Evolutionary conservation across 37 sponge, comb jelly and placozoan species (phyloP), one percentile per base, ranked within the genome.

Genomic region (Agelas oroides): DNA sequence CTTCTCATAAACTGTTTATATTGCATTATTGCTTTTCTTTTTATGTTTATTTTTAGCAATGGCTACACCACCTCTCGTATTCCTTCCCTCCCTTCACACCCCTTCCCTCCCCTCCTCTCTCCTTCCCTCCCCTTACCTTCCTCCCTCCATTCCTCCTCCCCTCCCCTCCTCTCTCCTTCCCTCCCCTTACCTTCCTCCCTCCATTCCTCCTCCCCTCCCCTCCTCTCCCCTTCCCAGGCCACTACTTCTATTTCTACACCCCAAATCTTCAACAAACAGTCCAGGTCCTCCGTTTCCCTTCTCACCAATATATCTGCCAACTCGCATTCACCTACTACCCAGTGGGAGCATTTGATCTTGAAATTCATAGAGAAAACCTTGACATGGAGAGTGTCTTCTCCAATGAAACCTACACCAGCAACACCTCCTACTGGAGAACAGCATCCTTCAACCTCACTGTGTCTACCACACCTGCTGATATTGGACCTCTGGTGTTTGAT

Each of bases 251-350:
- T 46, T 77, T 62, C 54, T 53, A 67, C 53, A 27, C 61, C 58
- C 40, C 32, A n/a, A 0, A 14, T 16, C 32, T 53, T 21, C 41
- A 38, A 19, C 40, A n/a, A 0, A 15, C 57, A 20, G 52, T 37
- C 0, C 34, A 27, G 33, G 24, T 87, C 1, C 74, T 89, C 30
- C 8, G 21, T n/a, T 89, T 70, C 38, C 89, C 89, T 0, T 72
- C 78, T 39, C 63, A 89, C 53, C 68, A 83, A 28, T 78, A 39
- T 53, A n/a, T 83, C 39, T 72, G 78, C 23, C 39, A 35, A 52
- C 60, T 89, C 24, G 75, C 78, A 11, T 82, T 89, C 59, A 39
- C 84, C 19, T 73, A 79, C 66, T 87, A 25, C n/a, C n/a, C 28
- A 2, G 11, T 17, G 62, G 66, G 73, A 27, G 38, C 66, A 18